These are phyloP conservation scores for Diabrotica balteata DNA, from an alignment of 2,888 invertebrate genomes.

Conservation along the genomic window DNA sequence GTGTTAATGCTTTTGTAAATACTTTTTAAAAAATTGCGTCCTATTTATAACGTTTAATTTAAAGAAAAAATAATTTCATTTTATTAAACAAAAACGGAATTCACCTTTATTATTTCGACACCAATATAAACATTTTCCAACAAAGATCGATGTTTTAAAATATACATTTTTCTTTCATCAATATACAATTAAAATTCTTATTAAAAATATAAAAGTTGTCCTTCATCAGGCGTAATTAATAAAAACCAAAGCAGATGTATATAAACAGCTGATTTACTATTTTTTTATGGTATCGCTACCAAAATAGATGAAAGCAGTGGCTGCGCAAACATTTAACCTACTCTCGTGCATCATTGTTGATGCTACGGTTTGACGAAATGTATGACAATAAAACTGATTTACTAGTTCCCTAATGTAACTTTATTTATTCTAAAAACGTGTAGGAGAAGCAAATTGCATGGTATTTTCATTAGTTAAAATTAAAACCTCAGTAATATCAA, in stretches of 20 bases:
- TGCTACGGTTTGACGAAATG: background rate
- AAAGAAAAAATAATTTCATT: constrained; percentile 7
- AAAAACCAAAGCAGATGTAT: constrained; percentile 38
- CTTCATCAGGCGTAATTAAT: constrained; percentile 38
- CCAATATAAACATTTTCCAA: constrained; percentile 14
- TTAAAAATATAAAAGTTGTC: constrained; percentile 36
- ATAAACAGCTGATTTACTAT: constrained; percentile 42
- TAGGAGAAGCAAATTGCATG: too few species aligned
- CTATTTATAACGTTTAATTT: background rate
- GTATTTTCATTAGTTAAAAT: too few species aligned
- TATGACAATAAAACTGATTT: background rate
- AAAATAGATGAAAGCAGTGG: constrained; percentile 32
- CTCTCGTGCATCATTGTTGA: background rate
- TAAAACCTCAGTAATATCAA: too few species aligned
- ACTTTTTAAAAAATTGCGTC: background rate
- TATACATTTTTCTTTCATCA: constrained; percentile 30
- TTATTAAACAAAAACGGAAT: constrained; percentile 11
- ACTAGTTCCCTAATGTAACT: too few species aligned
- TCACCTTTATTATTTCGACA: constrained; percentile 34
- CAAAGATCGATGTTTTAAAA: constrained; percentile 22
- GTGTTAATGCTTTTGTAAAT: too few species aligned
- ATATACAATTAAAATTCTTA: constrained; percentile 30
- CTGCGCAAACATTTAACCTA: constrained; percentile 13
- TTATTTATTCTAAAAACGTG: background rate
- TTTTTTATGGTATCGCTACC: constrained; percentile 33